Percentiles rank a stretch among this genome's conserved stretches.
These are phyloP conservation scores for Xenus cinereus DNA, from an alignment of 2,113 vertebrate genomes.

Conservation along the genomic window DNA sequence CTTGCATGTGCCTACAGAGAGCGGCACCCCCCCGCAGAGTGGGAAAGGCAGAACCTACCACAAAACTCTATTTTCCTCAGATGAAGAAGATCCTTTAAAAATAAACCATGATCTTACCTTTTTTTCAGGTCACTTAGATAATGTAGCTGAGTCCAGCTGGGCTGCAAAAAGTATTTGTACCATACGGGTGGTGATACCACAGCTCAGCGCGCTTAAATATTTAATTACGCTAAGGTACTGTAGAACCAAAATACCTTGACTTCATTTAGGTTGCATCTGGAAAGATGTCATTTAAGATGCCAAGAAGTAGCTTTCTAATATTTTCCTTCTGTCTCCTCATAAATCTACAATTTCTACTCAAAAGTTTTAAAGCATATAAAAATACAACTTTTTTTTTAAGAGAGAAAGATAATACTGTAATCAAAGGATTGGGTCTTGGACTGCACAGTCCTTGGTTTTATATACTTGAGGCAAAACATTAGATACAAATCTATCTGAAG, in stretches of 20 bases:
- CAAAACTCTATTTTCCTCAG: background rate
- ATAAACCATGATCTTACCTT: background rate
- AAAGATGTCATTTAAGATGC: background rate
- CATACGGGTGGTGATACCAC: background rate
- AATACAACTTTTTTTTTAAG: background rate
- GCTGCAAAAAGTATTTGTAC: background rate
- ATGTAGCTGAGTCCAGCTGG: background rate
- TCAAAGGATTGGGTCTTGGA: background rate
- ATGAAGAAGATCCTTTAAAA: background rate
- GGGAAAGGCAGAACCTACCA: background rate
- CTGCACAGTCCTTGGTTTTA: background rate
- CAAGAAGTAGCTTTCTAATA: background rate
- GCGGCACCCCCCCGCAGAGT: background rate
- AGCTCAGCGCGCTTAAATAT: background rate
- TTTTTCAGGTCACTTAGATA: background rate
- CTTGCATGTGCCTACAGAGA: background rate
- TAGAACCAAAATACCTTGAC: slow-evolving; percentile 4
- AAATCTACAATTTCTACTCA: background rate
- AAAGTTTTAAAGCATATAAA: background rate
- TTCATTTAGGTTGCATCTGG: slow-evolving; percentile 12
- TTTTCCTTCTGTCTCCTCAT: background rate
- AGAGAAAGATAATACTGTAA: background rate
- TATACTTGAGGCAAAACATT: slow-evolving; percentile 13
- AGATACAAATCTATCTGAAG: slow-evolving; percentile 52
- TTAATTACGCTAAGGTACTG: background rate